Conservation (phyloP, 2,888 invertebrate genomes). For the Acleris holmiana region DNA sequence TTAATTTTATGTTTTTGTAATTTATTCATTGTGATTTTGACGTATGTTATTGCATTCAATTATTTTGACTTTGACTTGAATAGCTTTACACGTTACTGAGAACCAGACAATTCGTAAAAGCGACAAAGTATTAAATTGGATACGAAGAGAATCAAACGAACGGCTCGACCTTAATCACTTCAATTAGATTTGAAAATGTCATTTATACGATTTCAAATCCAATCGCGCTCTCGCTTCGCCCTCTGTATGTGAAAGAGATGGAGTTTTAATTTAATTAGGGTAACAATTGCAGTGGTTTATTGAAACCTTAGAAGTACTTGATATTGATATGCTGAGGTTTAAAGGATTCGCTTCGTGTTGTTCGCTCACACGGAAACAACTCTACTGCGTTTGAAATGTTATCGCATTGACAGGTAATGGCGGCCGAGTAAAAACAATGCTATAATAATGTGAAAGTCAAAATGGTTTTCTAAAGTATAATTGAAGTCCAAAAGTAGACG, state of each 20-base stretch:
- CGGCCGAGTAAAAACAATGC: too few species aligned
- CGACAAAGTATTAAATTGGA: background rate
- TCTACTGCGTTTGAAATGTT: too few species aligned
- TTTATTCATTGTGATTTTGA: too few species aligned
- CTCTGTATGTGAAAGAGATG: background rate
- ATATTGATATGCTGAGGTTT: background rate
- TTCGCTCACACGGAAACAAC: background rate
- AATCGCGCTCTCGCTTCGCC: background rate
- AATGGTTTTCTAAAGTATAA: too few species aligned
- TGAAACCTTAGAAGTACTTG: background rate
- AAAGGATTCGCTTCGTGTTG: background rate
- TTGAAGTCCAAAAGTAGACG: too few species aligned
- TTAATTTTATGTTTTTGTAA: too few species aligned
- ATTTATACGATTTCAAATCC: conserved; percentile 12
- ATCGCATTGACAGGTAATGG: too few species aligned
- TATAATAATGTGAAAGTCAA: too few species aligned
- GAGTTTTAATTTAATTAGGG: background rate
- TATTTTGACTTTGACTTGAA: too few species aligned
- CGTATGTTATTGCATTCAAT: too few species aligned
- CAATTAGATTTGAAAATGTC: conserved; percentile 1
- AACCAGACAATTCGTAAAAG: background rate
- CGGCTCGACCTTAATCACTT: conserved; percentile 2
- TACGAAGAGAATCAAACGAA: background rate
- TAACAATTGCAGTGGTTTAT: conserved; percentile 1
- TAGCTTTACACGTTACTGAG: background rate